phyloP scores from a whole-genome alignment of 1,140 invertebrate species.

The Asbolus verrucosus region DNA sequence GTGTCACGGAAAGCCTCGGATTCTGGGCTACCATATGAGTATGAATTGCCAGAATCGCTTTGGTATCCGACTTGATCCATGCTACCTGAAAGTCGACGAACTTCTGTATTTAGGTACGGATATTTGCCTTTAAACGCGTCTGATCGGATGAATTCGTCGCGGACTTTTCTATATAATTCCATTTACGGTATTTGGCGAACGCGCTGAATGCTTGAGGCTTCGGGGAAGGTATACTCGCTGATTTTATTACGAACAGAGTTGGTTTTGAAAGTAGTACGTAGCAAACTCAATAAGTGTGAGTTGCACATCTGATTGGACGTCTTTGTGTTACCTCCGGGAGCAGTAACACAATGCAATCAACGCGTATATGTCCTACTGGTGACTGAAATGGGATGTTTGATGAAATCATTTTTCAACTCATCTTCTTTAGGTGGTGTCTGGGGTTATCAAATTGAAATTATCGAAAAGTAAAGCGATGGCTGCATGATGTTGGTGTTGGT shows the following conservation, averaged over 20 bases:
- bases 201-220: constrained; percentile 46
- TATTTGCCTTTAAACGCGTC: constrained; percentile 45
- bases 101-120: constrained; percentile 41
- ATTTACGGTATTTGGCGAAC: constrained; percentile 55
- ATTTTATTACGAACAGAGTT: constrained; percentile 61
- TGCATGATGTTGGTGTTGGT: background rate
- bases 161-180: constrained; percentile 56
- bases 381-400: constrained; percentile 55
- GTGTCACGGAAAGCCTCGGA: constrained; percentile 84
- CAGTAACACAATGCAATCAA: constrained; percentile 62
- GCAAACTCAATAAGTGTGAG: constrained; percentile 62
- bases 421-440: constrained; percentile 26
- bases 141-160: constrained; percentile 46
- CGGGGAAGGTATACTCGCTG: constrained; percentile 53
- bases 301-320: constrained; percentile 62
- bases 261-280: constrained; percentile 57
- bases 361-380: constrained; percentile 56
- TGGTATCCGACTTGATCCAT: constrained; percentile 92
- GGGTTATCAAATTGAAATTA: constrained; percentile 33
- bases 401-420: constrained; percentile 55
- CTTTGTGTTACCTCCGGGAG: constrained; percentile 62
- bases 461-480: background rate
- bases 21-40: constrained; percentile 91
- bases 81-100: constrained; percentile 76
- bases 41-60: constrained; percentile 90